phyloP scores from a whole-genome alignment of 2,113 vertebrate genomes.

The Mastomys natalensis region DNA sequence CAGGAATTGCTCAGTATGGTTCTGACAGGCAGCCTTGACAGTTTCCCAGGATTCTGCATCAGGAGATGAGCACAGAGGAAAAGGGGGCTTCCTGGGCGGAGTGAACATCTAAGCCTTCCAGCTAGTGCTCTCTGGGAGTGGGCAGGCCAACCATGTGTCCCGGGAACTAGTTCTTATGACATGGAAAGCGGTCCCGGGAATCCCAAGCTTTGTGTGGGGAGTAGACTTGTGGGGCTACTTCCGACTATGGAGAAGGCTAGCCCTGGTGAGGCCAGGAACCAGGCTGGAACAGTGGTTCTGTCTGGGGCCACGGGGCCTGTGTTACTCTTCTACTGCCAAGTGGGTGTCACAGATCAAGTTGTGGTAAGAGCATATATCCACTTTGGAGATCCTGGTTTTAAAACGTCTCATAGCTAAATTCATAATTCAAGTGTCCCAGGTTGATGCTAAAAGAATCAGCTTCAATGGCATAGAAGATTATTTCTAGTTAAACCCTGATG shows the following conservation, averaged over 20 bases:
- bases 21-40: background rate
- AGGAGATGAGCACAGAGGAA: background rate
- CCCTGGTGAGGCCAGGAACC: too few species aligned
- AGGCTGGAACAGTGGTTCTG: background rate
- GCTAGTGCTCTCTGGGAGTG: background rate
- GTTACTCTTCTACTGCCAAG: too few species aligned
- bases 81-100: background rate
- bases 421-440: background rate
- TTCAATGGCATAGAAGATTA: background rate
- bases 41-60: background rate
- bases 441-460: background rate
- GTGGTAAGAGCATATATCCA: background rate
- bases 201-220: background rate
- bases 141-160: background rate
- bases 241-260: background rate
- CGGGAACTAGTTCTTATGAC: background rate
- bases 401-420: background rate
- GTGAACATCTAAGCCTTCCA: accelerated
- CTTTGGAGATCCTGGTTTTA: background rate
- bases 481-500: background rate
- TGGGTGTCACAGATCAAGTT: too few species aligned
- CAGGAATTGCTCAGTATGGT: background rate
- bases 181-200: background rate
- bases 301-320: background rate
- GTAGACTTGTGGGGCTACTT: background rate